Evolutionary conservation across 2,888 invertebrate genomes (phyloP).

Genomic region (Subacronicta megacephala): DNA sequence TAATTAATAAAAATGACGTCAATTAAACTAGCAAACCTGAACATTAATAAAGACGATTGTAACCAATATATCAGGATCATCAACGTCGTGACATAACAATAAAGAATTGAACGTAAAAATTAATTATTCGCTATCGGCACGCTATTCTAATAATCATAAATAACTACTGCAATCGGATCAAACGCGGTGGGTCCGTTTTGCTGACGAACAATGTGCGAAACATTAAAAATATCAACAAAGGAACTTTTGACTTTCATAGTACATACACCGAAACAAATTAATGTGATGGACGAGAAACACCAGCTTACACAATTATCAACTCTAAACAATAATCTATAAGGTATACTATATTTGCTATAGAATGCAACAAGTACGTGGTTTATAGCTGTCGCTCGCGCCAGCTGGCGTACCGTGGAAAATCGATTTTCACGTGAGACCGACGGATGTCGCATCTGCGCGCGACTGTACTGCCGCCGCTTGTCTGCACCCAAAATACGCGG

Average conservation of each 20-base stretch:
- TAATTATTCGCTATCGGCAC: conserved; percentile 86
- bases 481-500: conserved; percentile 80
- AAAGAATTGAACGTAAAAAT: conserved; percentile 85
- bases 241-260: conserved; percentile 88
- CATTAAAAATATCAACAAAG: conserved; percentile 90
- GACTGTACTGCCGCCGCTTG: conserved; percentile 76
- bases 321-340: conserved; percentile 57
- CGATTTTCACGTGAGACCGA: conserved; percentile 88
- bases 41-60: conserved; percentile 45
- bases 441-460: conserved; percentile 88
- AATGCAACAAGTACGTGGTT: conserved; percentile 58
- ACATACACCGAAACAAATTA: conserved; percentile 74
- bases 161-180: conserved; percentile 86
- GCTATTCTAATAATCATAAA: conserved; percentile 88
- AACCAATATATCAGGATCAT: conserved; percentile 70
- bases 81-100: conserved; percentile 77
- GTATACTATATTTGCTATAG: conserved; percentile 30
- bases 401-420: conserved; percentile 89
- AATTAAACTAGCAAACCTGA: conserved; percentile 16
- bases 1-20: conserved; percentile 17
- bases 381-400: conserved; percentile 85
- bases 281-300: conserved; percentile 36
- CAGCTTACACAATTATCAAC: conserved; percentile 51
- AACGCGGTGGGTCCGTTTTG: conserved; percentile 83
- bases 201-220: conserved; percentile 87